Percentiles rank a stretch among this genome's conserved stretches.
Evolutionary conservation across 2,888 invertebrate species (phyloP).

Genomic region (Candidula unifasciata): DNA sequence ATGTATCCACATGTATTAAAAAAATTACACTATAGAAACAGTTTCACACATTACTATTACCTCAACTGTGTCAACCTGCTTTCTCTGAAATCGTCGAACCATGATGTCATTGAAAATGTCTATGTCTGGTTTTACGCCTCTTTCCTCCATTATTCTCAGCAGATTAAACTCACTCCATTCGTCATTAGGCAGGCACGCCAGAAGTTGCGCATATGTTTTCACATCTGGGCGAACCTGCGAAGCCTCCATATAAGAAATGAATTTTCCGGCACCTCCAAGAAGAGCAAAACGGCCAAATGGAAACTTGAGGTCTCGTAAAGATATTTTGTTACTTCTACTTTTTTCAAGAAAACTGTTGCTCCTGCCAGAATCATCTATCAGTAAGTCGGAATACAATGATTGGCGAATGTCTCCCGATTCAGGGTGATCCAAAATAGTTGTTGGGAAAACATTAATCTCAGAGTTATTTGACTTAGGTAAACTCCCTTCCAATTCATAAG

Average conservation of each 20-base stretch:
- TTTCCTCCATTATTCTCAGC: slow-evolving; percentile 81
- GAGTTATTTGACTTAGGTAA: neutral
- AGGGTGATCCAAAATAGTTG: neutral
- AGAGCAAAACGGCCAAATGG: slow-evolving; percentile 78
- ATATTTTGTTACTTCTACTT: neutral
- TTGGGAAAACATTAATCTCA: neutral
- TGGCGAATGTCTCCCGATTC: neutral
- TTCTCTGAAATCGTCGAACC: slow-evolving; percentile 86
- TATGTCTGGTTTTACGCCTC: slow-evolving; percentile 83
- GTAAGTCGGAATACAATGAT: slow-evolving; percentile 1
- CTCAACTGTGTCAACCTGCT: slow-evolving; percentile 85
- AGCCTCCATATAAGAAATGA: slow-evolving; percentile 86
- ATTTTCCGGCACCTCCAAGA: slow-evolving; percentile 88
- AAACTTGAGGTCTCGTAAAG: slow-evolving; percentile 52
- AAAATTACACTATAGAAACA: neutral
- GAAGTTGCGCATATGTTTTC: slow-evolving; percentile 87
- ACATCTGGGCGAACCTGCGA: slow-evolving; percentile 85
- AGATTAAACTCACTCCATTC: slow-evolving; percentile 84
- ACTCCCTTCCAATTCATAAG: neutral
- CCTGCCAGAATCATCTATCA: neutral
- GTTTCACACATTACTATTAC: slow-evolving; percentile 66
- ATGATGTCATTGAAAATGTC: slow-evolving; percentile 92
- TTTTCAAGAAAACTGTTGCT: neutral
- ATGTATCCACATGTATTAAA: neutral
- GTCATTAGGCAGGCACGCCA: slow-evolving; percentile 85